Percentiles rank a stretch among this genome's conserved stretches.
These are phyloP conservation scores for Alcis repandata DNA, from an alignment of 2,888 invertebrate species.

Conservation along the genomic window DNA sequence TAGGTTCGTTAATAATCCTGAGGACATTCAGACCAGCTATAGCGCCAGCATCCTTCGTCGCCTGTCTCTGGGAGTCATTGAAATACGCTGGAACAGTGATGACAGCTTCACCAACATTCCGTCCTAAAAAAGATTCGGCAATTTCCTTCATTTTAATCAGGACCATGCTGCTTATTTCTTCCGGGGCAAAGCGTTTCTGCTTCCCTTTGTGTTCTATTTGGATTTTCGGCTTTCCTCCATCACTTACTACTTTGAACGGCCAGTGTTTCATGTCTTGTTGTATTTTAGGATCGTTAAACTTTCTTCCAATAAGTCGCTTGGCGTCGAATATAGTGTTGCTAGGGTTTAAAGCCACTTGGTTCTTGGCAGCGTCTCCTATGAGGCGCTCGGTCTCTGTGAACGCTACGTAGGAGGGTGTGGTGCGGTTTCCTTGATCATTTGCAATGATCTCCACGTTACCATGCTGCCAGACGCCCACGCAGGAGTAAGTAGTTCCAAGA, in stretches of 20 bases:
- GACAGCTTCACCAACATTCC: conserved; percentile 89
- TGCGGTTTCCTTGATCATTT: conserved; percentile 89
- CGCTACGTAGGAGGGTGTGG: conserved; percentile 91
- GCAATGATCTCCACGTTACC: conserved; percentile 92
- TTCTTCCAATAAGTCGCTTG: conserved; percentile 93
- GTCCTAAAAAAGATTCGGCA: conserved; percentile 90
- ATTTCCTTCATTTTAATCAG: conserved; percentile 87
- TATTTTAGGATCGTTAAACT: conserved; percentile 90
- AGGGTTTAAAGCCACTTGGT: conserved; percentile 91
- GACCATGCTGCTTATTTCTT: conserved; percentile 91
- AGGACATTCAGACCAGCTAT: conserved; percentile 92
- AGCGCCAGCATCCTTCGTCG: conserved; percentile 93
- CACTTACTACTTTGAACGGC: conserved; percentile 92
- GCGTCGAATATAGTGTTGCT: conserved; percentile 92
- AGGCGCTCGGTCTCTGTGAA: conserved; percentile 88
- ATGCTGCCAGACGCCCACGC: conserved; percentile 84
- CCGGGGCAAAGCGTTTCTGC: conserved; percentile 88
- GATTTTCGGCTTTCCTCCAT: conserved; percentile 89
- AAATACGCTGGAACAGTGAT: conserved; percentile 93
- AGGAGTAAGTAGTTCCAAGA: conserved; percentile 85
- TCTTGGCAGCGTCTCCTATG: conserved; percentile 90
- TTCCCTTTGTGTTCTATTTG: conserved; percentile 89
- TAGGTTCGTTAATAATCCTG: conserved; percentile 94
- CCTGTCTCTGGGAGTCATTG: conserved; percentile 91
- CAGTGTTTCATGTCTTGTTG: conserved; percentile 93